A percentile compares a stretch with the other conserved stretches of the same genome.
These are phyloP conservation scores for Polylopha cassiicola DNA, from an alignment of 2,888 invertebrate species.

Conservation along the genomic window DNA sequence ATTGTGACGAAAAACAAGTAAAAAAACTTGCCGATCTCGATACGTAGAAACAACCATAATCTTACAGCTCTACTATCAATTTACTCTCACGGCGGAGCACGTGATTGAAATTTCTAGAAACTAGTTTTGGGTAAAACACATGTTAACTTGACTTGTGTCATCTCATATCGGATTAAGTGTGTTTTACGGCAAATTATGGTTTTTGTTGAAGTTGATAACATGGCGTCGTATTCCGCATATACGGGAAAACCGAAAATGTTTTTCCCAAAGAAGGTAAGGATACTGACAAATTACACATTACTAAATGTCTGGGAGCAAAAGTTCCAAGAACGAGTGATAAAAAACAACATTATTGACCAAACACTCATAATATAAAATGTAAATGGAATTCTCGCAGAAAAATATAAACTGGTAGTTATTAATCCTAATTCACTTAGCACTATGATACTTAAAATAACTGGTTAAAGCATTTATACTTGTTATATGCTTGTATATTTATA, in stretches of 20 bases:
- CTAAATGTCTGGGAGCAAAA: no score
- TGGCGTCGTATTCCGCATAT: conserved; percentile 72
- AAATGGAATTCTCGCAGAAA: no score
- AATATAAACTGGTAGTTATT: no score
- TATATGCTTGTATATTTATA: no score
- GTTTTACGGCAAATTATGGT: conserved; percentile 69
- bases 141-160: conserved; percentile 51
- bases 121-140: conserved; percentile 39
- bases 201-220: conserved; percentile 71
- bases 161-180: conserved; percentile 52
- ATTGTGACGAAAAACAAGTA: conserved; percentile 63
- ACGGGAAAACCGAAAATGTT: conserved; percentile 74
- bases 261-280: conserved; percentile 72
- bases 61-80: conserved; percentile 49
- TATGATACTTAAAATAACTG: no score
- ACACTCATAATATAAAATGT: no score
- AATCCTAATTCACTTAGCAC: no score
- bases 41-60: conserved; percentile 46
- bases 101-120: conserved; percentile 71
- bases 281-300: no score
- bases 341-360: no score
- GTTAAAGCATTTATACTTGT: no score
- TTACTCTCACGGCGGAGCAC: conserved; percentile 45
- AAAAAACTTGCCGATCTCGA: conserved; percentile 57
- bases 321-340: no score